Conservation (phyloP, 2,888 invertebrate genomes). For the Erebia palarica region DNA sequence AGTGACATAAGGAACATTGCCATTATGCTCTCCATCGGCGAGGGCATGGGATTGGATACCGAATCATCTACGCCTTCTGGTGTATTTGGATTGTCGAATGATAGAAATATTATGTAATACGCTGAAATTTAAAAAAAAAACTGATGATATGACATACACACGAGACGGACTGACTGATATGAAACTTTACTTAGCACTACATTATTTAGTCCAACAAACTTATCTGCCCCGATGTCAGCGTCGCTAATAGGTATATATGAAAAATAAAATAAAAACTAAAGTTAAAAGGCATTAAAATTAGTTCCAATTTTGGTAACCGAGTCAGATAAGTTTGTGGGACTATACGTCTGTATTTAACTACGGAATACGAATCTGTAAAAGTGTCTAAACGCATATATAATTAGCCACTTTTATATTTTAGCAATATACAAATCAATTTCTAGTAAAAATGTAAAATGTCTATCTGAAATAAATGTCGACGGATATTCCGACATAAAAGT, state of each 20-base stretch:
- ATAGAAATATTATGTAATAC: slow-evolving; percentile 94
- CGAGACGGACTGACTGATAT: too few relatives aligned
- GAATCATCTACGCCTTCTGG: slow-evolving; percentile 92
- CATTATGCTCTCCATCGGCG: slow-evolving; percentile 96
- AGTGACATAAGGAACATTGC: slow-evolving; percentile 99
- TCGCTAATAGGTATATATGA: not conserved
- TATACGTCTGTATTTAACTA: too few relatives aligned
- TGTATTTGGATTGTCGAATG: slow-evolving; percentile 92
- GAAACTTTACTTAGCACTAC: too few relatives aligned
- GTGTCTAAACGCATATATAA: too few relatives aligned
- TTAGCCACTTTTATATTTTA: too few relatives aligned
- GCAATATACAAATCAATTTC: not conserved
- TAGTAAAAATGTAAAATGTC: not conserved
- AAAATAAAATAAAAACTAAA: not conserved
- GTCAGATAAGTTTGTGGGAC: too few relatives aligned
- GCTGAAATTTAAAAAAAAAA: slow-evolving; percentile 77
- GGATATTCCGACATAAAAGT: slow-evolving; percentile 1
- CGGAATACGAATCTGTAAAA: too few relatives aligned
- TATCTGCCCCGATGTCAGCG: too few relatives aligned
- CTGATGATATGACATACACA: too few relatives aligned
- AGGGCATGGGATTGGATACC: slow-evolving; percentile 92
- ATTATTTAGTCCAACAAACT: too few relatives aligned
- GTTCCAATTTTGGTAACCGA: too few relatives aligned
- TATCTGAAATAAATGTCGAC: not conserved
- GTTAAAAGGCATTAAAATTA: too few relatives aligned